Base-by-base conservation (phyloP, 2,888 invertebrate genomes). In the Drosophila demipolita region DNA sequence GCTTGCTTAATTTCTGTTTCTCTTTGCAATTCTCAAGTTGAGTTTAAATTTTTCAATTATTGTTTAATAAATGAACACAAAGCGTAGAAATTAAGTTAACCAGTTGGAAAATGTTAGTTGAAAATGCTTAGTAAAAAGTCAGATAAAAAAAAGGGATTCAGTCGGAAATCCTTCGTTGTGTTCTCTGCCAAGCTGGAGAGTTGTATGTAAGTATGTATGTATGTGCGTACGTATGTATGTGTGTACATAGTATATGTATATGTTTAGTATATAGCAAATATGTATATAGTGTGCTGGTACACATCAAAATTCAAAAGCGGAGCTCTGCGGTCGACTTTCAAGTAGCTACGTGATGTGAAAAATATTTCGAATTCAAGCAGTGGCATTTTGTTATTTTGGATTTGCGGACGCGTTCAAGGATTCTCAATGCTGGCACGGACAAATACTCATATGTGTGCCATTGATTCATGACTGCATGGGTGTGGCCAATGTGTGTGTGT, bases 391-490 rank as follows among this genome's bases (percentile, higher is more conserved):
- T 80, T 75, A 65, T 75, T 81, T 75, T 74, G 75, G 74, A 79
- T 65, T 79, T 74, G 75, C 69, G 58, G 69, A 75, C 40, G 66
- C 66, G 42, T 62, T 76, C 78, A 58, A 81, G 71, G 76, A 59
- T 57, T 38, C 53, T 61, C 29, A 79, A 67, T 61, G 67, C 63
- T 63, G 29, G 45, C 71, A 77, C 36, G 17, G 17, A 77, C 36
- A 12, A n/a, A 54, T 78, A 67, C 66, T 50, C 70, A 71, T 73
- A 88, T 88, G 76, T 85, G 70, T 86, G 90, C 81, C 84, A 80
- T 85, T 85, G 90, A 85, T 85, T 90, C 85, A 85, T 90, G 89
- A 83, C 72, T 70, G 67, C 63, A 60, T 66, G 64, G 70, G 68
- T 81, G 75, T 74, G 70, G 60, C 57, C 62, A 36, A 62, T 52